A percentile compares a stretch with the other conserved stretches of the same genome.
phyloP scores from a whole-genome alignment of 2,113 vertebrate species.

The Neopipo cinnamomea region DNA sequence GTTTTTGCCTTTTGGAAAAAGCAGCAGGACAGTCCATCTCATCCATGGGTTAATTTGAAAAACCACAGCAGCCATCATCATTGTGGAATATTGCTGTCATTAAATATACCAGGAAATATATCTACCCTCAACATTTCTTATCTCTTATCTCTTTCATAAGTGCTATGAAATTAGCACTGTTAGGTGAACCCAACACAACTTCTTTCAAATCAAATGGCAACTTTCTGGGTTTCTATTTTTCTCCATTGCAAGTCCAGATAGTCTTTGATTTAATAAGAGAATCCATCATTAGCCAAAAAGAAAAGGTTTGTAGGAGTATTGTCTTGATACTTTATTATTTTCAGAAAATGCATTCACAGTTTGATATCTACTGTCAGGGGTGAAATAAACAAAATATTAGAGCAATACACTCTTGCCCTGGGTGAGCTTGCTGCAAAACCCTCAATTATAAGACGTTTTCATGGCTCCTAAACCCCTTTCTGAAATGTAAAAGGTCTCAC shows the following conservation, averaged over 20 bases:
- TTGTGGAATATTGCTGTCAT: not conserved
- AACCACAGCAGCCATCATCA: not conserved
- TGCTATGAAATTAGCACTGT: not conserved
- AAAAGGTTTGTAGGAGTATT: not conserved
- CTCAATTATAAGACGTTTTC: slow-evolving; percentile 51
- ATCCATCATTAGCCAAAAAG: not conserved
- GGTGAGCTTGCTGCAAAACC: slow-evolving; percentile 2
- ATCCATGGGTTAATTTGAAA: not conserved
- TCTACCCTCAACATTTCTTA: not conserved
- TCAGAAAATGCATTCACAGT: slow-evolving; percentile 41
- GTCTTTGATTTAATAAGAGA: not conserved
- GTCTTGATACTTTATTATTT: slow-evolving; percentile 18
- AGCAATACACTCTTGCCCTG: not conserved
- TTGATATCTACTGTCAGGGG: slow-evolving; percentile 25
- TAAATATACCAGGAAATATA: not conserved
- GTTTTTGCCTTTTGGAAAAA: not conserved
- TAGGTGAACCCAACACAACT: not conserved
- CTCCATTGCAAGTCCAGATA: not conserved
- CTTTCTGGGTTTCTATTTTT: slow-evolving; percentile 8
- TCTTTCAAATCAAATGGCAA: not conserved
- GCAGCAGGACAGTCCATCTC: not conserved
- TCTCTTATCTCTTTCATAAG: not conserved
- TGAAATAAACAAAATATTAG: slow-evolving; percentile 46
- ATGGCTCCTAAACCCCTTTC: slow-evolving; percentile 54
- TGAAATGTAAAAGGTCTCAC: slow-evolving; percentile 64